Evolutionary conservation across 2,797 vertebrate species (phyloP), one percentile per base, ranked within the genome.

Genomic region (Phrynocephalus forsythii): DNA sequence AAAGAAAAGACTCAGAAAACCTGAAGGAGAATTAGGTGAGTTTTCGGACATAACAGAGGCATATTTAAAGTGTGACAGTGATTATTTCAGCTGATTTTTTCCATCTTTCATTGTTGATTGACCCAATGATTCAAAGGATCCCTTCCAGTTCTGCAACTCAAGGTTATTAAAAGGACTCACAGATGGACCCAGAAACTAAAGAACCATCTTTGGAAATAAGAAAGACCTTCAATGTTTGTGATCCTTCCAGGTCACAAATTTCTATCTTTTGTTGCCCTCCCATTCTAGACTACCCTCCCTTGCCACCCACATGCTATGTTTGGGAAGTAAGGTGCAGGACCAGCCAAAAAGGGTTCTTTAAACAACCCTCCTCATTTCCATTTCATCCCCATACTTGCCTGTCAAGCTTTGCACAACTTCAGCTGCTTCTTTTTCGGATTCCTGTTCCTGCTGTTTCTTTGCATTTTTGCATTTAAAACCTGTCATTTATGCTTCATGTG

Each of bases 401-500:
- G 15, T 87, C 56, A 87, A 44, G 69, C 33, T 26, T 60, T 56
- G 81, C 24, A 66, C 30, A 11, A 52, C 83, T 79, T 72, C 77
- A 83, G 26, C 26, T 52, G 44, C 76, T 38, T 33, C 48, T 30
- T 71, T 67, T 82, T 82, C 30, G n/a, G n/a, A 24, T 33, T 66
- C 38, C 44, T 50, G 6, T 71, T 82, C 72, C 3, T 52, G 6
- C n/a, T 63, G 33, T 28, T 66, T 5, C 52, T 60, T 33, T 71
- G 24, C 18, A 26, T 6, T 56, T 67, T 30, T 67, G 69, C 56
- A 79, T 30, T 72, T 56, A 20, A 67, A 80, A 11, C 72, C 60
- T 33, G 38, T 71, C 82, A 87, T 71, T 83, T 87, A 79, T 60
- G 68, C 50, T 67, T 50, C 75, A 84, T 63, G 76, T 63, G 33